Conservation (phyloP, 2,113 vertebrate species). For the Nerophis ophidion region DNA sequence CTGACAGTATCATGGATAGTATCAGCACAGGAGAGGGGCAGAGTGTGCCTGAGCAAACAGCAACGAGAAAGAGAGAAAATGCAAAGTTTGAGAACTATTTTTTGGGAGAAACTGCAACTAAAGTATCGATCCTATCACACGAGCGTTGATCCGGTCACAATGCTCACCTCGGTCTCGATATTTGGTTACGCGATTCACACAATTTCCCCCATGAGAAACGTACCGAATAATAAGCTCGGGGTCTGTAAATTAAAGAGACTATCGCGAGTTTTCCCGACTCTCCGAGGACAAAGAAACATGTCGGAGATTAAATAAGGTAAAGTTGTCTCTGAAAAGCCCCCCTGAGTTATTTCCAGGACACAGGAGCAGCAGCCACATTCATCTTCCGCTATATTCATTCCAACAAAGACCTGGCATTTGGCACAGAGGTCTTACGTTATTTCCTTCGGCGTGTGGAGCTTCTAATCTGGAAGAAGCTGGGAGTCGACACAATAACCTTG, state of each 20-base stretch:
- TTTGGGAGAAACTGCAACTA: too few species aligned
- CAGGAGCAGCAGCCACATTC: slow-evolving; percentile 18
- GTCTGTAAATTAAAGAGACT: neutral
- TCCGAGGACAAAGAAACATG: slow-evolving; percentile 12
- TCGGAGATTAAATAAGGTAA: slow-evolving; percentile 16
- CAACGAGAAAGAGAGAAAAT: too few species aligned
- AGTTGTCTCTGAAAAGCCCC: neutral
- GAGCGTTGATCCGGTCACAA: too few species aligned
- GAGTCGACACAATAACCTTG: slow-evolving; percentile 43
- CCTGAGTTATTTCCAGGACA: slow-evolving; percentile 7
- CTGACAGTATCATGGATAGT: too few species aligned
- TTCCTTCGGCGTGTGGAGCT: slow-evolving; percentile 30
- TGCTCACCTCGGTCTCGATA: too few species aligned
- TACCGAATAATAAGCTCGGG: too few species aligned
- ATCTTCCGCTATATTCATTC: slow-evolving; percentile 31
- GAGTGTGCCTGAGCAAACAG: too few species aligned
- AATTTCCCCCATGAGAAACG: too few species aligned
- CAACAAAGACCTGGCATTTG: slow-evolving; percentile 23
- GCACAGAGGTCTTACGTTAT: slow-evolving; percentile 22
- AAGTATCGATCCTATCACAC: too few species aligned
- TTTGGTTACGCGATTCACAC: too few species aligned
- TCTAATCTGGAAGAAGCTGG: slow-evolving; percentile 25
- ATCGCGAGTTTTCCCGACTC: slow-evolving; percentile 12
- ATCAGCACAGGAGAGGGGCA: too few species aligned
- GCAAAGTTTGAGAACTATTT: too few species aligned